phyloP scores from a whole-genome alignment of 1,140 invertebrate species.

The Archivesica marissinica region DNA sequence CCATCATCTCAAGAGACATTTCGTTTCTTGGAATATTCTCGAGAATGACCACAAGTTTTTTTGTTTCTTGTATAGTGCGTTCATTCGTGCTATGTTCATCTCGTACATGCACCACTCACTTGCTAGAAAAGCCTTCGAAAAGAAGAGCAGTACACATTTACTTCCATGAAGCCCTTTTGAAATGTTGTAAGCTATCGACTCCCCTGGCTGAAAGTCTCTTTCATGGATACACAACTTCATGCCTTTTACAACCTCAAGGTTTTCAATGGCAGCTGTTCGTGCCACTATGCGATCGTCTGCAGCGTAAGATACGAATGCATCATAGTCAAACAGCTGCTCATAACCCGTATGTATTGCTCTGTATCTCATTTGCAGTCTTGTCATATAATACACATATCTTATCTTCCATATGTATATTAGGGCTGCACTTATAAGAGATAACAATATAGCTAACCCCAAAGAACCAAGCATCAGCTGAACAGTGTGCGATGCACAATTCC shows the following conservation, averaged over 20 bases:
- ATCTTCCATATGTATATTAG: conserved; percentile 50
- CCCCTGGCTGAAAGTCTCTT: conserved; percentile 67
- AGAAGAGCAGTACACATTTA: conserved; percentile 86
- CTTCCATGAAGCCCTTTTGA: conserved; percentile 86
- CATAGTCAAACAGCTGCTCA: conserved; percentile 48
- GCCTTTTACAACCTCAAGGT: conserved; percentile 30
- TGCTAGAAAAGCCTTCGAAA: conserved; percentile 87
- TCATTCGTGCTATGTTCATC: conserved; percentile 82
- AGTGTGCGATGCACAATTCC: not conserved
- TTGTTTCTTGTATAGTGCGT: conserved; percentile 58
- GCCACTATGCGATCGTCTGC: conserved; percentile 59
- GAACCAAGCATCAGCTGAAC: not conserved
- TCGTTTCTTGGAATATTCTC: conserved; percentile 55
- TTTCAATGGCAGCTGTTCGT: not conserved
- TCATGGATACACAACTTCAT: conserved; percentile 67
- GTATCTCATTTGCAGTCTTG: not conserved
- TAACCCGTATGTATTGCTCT: not conserved
- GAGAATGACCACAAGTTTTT: conserved; percentile 61
- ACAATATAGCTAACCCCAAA: not conserved
- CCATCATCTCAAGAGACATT: conserved; percentile 51
- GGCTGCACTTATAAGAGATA: conserved; percentile 7
- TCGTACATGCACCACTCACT: conserved; percentile 89
- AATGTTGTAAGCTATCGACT: conserved; percentile 86
- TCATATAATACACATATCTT: conserved; percentile 54
- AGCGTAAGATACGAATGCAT: conserved; percentile 70